Base-by-base conservation (phyloP, 2,888 invertebrate species). In the Tenthredo mesomela region DNA sequence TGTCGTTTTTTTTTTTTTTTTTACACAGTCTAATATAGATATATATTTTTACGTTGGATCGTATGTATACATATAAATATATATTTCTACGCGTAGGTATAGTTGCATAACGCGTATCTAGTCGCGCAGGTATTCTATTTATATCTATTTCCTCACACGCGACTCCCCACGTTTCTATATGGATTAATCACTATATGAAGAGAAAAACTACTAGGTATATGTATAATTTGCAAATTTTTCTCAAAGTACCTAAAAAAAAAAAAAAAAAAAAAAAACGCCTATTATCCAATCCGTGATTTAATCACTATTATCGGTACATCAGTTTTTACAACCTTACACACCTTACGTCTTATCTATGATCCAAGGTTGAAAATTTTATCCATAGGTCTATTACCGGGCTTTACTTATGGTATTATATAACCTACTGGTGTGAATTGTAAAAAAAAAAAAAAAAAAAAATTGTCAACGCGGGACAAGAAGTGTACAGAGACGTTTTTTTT, bases 101-200 rank as follows among this genome's bases (percentile, higher is more conserved):
- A 43, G 65, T 82, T 82, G 82, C 82, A 65, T 82, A 82, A 82
- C 82, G 12, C 29, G n/a, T 82, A 21, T 37, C 47, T 65, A 82
- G 82, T 43, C 82, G 54, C 54, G 54, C 54, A 82, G 82, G 82
- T 82, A 65, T 43, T 82, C 82, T 82, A 82, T 82, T 82, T 82
- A 82, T 65, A 65, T 82, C 65, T 21, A 82, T 82, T 43, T 61
- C 65, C 65, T 65, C 65, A 82, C 82, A 15, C 58, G 54, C 33
- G 78, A n/a, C 78, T 78, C 65, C 65, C 82, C 65, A 82, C 82
- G 65, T 82, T 65, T 40, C 43, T 7, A 54, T 7, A 54, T 54
- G 54, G 54, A 54, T 50, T 47, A 18, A 43, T 43, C 40, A n/a
- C n/a, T n/a, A n/a, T 43, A 43, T 10, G 40, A 47, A 47, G 12